phyloP scores from a whole-genome alignment of 2,888 invertebrate genomes.

The Philereme transversata region DNA sequence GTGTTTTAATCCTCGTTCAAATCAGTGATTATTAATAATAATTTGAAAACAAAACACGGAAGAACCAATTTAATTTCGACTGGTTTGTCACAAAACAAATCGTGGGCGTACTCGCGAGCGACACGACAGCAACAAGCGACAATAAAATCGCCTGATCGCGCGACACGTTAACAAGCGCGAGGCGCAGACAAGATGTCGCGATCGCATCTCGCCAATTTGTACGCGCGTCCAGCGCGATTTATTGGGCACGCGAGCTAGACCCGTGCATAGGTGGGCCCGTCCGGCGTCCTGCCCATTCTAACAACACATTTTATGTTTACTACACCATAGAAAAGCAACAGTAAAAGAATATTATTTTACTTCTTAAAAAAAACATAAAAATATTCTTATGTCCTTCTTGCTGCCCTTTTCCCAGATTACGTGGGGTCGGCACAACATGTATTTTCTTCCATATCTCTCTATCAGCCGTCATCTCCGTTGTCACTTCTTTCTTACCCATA shows the following conservation, averaged over 20 bases:
- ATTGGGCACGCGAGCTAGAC: constrained; percentile 71
- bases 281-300: constrained; percentile 5
- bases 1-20: too few species aligned
- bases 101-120: constrained; percentile 37
- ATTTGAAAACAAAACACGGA: constrained; percentile 11
- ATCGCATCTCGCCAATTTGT: constrained; percentile 78
- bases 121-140: constrained; percentile 29
- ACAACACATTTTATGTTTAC: too few species aligned
- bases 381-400: too few species aligned
- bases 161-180: constrained; percentile 66
- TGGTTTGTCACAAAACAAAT: constrained; percentile 23
- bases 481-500: too few species aligned
- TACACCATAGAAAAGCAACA: too few species aligned
- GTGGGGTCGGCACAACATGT: too few species aligned
- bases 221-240: constrained; percentile 72
- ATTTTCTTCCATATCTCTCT: too few species aligned
- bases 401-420: too few species aligned
- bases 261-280: constrained; percentile 58
- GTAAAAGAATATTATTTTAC: too few species aligned
- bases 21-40: too few species aligned
- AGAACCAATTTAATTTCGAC: constrained; percentile 5
- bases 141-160: constrained; percentile 45
- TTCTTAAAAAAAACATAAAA: too few species aligned
- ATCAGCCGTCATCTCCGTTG: too few species aligned
- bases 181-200: constrained; percentile 57